These are phyloP conservation scores for Idaea straminata DNA, from an alignment of 2,888 invertebrate genomes.

Conservation along the genomic window DNA sequence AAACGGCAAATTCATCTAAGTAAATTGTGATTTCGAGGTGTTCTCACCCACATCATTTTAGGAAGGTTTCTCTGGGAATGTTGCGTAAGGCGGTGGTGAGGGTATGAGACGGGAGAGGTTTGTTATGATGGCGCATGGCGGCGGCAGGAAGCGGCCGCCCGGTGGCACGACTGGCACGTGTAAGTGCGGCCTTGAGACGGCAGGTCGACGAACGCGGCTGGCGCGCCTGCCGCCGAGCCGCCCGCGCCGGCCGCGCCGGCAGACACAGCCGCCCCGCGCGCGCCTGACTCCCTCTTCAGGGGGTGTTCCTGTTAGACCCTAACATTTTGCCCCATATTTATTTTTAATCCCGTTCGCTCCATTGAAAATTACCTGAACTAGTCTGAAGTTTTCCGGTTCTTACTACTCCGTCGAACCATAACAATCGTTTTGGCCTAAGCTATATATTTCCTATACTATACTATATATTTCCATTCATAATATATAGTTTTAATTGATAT, in stretches of 20 bases:
- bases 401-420: too few species aligned
- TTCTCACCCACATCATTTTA: slow-evolving; percentile 14
- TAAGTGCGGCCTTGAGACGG: slow-evolving; percentile 76
- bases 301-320: not conserved
- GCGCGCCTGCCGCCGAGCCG: slow-evolving; percentile 43
- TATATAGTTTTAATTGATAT: too few species aligned
- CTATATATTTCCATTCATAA: too few species aligned
- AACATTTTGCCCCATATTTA: not conserved
- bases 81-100: slow-evolving; percentile 34
- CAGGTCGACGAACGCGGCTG: slow-evolving; percentile 70
- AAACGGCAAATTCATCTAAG: not conserved
- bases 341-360: not conserved
- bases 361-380: not conserved
- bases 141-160: slow-evolving; percentile 66
- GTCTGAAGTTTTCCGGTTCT: too few species aligned
- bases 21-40: slow-evolving; percentile 16
- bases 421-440: too few species aligned
- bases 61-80: slow-evolving; percentile 29
- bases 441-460: too few species aligned
- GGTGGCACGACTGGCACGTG: slow-evolving; percentile 73
- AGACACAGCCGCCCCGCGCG: slow-evolving; percentile 55
- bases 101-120: slow-evolving; percentile 63
- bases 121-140: slow-evolving; percentile 75
- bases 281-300: slow-evolving; percentile 49
- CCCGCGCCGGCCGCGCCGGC: slow-evolving; percentile 34